phyloP scores from a whole-genome alignment of 1,140 invertebrate genomes.

The Brachionus sp. region DNA sequence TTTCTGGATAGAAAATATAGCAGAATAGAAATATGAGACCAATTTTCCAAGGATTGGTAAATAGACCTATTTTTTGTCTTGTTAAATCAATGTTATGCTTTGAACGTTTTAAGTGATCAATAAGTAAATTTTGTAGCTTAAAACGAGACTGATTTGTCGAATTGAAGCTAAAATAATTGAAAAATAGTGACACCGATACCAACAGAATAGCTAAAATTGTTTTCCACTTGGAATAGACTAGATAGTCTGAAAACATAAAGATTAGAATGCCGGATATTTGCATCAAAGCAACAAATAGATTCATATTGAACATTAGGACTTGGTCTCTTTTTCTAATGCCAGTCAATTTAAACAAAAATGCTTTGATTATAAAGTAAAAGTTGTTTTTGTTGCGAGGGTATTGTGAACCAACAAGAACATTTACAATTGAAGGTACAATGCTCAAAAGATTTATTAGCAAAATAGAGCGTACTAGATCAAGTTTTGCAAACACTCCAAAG shows the following conservation, averaged over 20 bases:
- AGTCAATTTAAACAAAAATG: constrained; percentile 20
- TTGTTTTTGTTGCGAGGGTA: not conserved
- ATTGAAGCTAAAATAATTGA: not conserved
- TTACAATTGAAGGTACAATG: not conserved
- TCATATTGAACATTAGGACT: constrained; percentile 34
- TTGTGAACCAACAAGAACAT: not conserved
- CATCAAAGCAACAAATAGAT: not conserved
- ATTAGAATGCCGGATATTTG: not conserved
- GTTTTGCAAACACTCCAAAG: constrained; percentile 3
- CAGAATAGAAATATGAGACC: not conserved
- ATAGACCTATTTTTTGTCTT: constrained; percentile 31
- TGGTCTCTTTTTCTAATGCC: not conserved
- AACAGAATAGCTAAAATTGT: not conserved
- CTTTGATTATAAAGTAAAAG: not conserved
- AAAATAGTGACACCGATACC: not conserved
- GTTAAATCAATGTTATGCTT: not conserved
- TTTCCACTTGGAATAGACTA: constrained; percentile 3
- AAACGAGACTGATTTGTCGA: not conserved
- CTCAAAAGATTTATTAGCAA: not conserved
- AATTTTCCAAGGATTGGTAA: constrained; percentile 35
- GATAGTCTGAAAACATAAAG: not conserved
- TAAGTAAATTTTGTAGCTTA: not conserved
- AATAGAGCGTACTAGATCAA: constrained; percentile 17
- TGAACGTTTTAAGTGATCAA: not conserved
- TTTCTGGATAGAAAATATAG: constrained; percentile 15